Evolutionary conservation across 2,888 invertebrate genomes (phyloP).

Genomic region (Leptinotarsa rubiginosa): DNA sequence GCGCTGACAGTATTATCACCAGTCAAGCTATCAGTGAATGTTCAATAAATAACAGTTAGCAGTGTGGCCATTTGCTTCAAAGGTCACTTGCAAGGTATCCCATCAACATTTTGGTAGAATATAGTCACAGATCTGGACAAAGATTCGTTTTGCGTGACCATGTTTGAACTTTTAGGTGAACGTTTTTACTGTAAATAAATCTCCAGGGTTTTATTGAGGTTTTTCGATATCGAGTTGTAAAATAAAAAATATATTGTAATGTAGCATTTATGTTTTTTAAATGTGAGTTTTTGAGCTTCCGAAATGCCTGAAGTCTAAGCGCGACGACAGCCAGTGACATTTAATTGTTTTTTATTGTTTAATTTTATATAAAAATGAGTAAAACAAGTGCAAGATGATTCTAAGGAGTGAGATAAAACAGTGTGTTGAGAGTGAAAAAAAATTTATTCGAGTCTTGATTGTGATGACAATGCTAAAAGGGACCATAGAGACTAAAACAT

Average conservation of each 20-base stretch:
- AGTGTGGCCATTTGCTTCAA: too few relatives aligned
- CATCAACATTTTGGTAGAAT: background rate
- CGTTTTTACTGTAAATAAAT: conserved; percentile 5
- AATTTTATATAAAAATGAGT: conserved; percentile 53
- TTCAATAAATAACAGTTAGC: too few relatives aligned
- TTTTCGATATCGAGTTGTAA: background rate
- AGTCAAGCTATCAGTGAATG: too few relatives aligned
- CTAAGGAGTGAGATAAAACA: conserved; percentile 46
- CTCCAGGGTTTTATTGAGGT: background rate
- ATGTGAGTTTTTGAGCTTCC: conserved; percentile 3
- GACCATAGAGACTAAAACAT: conserved; percentile 37
- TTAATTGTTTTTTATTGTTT: conserved; percentile 52
- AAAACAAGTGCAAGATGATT: conserved; percentile 53
- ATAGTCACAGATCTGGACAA: background rate
- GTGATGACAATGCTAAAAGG: conserved; percentile 49
- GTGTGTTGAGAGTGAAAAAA: conserved; percentile 42
- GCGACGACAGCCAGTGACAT: conserved; percentile 49
- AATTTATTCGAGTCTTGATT: conserved; percentile 42
- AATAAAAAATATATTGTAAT: background rate
- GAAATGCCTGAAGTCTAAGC: conserved; percentile 31
- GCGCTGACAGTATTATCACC: too few relatives aligned
- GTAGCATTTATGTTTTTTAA: conserved; percentile 14
- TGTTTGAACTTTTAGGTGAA: background rate
- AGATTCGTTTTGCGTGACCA: background rate
- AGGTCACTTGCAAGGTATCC: background rate